phyloP scores from a whole-genome alignment of 37 sponge, comb jelly and placozoan genomes.

The Eunapius fragilis region DNA sequence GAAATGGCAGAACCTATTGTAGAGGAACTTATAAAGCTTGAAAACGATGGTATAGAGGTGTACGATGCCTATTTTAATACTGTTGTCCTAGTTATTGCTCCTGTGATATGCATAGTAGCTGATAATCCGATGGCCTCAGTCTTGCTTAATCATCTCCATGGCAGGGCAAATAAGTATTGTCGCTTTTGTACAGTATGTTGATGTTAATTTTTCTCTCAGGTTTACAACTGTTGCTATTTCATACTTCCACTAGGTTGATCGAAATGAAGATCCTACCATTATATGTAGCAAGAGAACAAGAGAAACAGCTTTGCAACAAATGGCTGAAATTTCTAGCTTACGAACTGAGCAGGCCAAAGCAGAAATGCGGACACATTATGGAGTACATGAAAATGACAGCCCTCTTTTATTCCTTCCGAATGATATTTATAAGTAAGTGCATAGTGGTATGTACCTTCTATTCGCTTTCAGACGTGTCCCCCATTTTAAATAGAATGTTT shows the following conservation, averaged over 20 bases:
- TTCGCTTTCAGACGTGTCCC: neutral
- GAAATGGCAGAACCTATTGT: constrained; percentile 5
- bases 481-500: constrained; percentile 5
- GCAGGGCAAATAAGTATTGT: neutral
- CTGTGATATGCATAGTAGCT: constrained; percentile 6
- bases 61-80: constrained; percentile 17
- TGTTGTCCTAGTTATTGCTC: constrained; percentile 16
- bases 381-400: too few relatives aligned
- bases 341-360: too few relatives aligned
- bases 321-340: too few relatives aligned
- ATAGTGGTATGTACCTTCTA: too few relatives aligned
- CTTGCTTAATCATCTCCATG: constrained; percentile 14
- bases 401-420: too few relatives aligned
- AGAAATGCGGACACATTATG: too few relatives aligned
- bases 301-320: too few relatives aligned
- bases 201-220: neutral
- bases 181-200: neutral
- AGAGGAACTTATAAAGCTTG: neutral
- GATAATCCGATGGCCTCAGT: constrained; percentile 41
- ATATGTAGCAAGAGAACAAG: too few relatives aligned
- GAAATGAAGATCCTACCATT: too few relatives aligned
- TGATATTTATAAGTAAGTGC: too few relatives aligned
- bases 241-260: too few relatives aligned
- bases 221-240: too few relatives aligned
- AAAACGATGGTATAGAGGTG: constrained; percentile 10